phyloP scores from a whole-genome alignment of 2,888 invertebrate species.

The Drosophila rellima region DNA sequence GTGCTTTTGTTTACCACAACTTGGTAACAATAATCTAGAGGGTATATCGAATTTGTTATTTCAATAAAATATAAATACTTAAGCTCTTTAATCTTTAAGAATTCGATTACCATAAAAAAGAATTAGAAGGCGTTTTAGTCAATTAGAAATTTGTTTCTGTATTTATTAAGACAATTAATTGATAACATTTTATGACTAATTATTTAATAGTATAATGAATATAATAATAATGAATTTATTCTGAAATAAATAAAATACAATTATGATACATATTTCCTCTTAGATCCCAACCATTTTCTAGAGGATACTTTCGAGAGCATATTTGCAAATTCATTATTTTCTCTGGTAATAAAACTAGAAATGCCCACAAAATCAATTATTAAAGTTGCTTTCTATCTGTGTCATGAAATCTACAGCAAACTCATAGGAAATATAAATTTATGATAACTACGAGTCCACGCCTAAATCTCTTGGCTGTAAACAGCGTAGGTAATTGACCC shows the following conservation, averaged over 20 bases:
- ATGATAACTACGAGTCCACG: slow-evolving; percentile 40
- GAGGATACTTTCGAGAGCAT: background rate
- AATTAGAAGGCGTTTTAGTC: too few relatives aligned
- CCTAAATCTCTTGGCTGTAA: slow-evolving; percentile 35
- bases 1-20: slow-evolving; percentile 13
- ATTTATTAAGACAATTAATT: too few relatives aligned
- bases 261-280: too few relatives aligned
- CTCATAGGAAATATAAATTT: slow-evolving; percentile 16
- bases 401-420: slow-evolving; percentile 17
- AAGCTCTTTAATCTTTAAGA: background rate
- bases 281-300: background rate
- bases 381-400: background rate
- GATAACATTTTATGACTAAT: too few relatives aligned
- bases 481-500: slow-evolving; percentile 26
- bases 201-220: too few relatives aligned
- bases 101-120: background rate
- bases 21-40: background rate
- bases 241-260: background rate
- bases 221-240: background rate
- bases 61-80: background rate
- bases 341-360: background rate
- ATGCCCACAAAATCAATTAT: background rate
- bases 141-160: too few relatives aligned
- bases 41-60: background rate
- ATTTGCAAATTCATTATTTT: too few relatives aligned